phyloP scores from a whole-genome alignment of 2,797 vertebrate genomes.

The Pseudochaenichthys georgianus region DNA sequence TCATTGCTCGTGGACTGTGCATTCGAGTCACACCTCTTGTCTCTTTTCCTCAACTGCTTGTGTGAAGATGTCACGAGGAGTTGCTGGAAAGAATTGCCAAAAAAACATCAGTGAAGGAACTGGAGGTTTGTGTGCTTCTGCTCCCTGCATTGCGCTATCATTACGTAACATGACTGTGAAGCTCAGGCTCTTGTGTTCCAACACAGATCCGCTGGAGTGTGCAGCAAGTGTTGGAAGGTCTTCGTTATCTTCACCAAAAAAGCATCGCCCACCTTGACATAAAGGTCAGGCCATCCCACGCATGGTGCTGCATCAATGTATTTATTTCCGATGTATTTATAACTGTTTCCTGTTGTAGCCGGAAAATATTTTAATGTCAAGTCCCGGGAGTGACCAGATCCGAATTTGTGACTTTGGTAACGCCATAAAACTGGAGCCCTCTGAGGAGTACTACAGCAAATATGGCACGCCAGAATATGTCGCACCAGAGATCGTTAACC shows the following conservation, averaged over 20 bases:
- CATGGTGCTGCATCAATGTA: too few relatives aligned
- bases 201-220: slow-evolving; percentile 88
- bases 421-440: slow-evolving; percentile 85
- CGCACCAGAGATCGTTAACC: slow-evolving; percentile 95
- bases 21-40: slow-evolving; percentile 33
- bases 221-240: slow-evolving; percentile 91
- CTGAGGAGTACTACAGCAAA: slow-evolving; percentile 91
- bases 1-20: slow-evolving; percentile 54
- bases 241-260: slow-evolving; percentile 88
- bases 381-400: slow-evolving; percentile 87
- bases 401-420: slow-evolving; percentile 96
- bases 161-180: slow-evolving; percentile 49
- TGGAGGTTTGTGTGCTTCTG: slow-evolving; percentile 87
- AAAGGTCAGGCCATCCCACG: slow-evolving; percentile 70
- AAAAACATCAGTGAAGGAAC: slow-evolving; percentile 90
- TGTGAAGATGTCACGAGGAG: slow-evolving; percentile 92
- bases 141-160: slow-evolving; percentile 48
- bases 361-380: slow-evolving; percentile 94
- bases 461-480: slow-evolving; percentile 96
- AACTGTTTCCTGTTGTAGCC: slow-evolving; percentile 81
- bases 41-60: slow-evolving; percentile 80
- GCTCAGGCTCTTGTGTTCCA: slow-evolving; percentile 28
- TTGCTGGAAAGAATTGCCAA: slow-evolving; percentile 91
- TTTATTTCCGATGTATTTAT: not conserved
- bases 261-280: slow-evolving; percentile 85